Base-by-base conservation (phyloP, 2,797 vertebrate species). In the Atherinosoma microstoma region DNA sequence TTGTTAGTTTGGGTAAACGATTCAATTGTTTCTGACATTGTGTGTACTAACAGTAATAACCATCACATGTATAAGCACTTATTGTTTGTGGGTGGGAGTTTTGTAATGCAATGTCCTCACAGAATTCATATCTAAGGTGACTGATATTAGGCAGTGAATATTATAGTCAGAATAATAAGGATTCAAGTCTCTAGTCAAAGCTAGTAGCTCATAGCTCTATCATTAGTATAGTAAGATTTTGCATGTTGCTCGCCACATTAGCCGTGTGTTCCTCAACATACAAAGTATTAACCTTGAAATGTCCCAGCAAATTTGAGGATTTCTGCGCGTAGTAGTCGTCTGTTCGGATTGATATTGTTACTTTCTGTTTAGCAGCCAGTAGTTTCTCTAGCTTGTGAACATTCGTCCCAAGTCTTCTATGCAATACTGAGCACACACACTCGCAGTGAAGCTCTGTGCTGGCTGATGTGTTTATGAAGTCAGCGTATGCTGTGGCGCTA, bases 1-100 rank as follows among this genome's bases (percentile, higher is more conserved):
- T 70, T 68, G 61, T 82, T 56, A 73, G 64, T 78, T 58, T 61
- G 78, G 84, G 84, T 85, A 61, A 86, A 82, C 54, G 2, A 74
- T 81, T 86, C 6, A 6, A 82, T 75, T 84, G 40, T n/a, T 64
- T 80, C 42, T 60, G 54, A 62, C 47, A 27, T 42, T 58, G 3
- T 0, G 58, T 53, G n/a, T 29, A 66, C 70, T n/a, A 64, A 64
- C 29, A 76, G 36, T 20, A n/a, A 67, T 59, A 72, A 71, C 56
- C 79, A 70, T 30, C 63, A 53, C 70, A 60, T 73, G 35, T 67
- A 58, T 70, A 3, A 85, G 75, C 85, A 70, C 79, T 87, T 81
- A 34, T 84, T 20, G 27, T 51, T 51, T 29, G 62, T 66, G 75
- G 59, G 64, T 83, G 36, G 73, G 61, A 35, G 62, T 61, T 47